These are phyloP conservation scores for Pitangus sulphuratus DNA, from an alignment of 2,797 vertebrate species.

Conservation along the genomic window DNA sequence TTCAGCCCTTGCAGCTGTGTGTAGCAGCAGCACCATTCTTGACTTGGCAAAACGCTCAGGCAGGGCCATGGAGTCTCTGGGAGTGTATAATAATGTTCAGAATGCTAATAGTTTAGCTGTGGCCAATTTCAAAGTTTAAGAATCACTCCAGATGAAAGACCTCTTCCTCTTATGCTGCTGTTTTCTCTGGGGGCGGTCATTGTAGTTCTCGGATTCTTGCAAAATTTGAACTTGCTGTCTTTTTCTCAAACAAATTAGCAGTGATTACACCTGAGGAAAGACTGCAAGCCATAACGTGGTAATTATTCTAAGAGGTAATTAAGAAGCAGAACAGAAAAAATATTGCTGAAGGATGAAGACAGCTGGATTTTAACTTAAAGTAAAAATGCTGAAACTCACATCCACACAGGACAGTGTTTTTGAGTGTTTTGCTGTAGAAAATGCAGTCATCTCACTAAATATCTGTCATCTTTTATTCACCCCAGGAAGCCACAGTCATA, in stretches of 20 bases:
- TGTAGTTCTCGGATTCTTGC: background rate
- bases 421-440: background rate
- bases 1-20: background rate
- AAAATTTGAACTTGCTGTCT: background rate
- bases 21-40: background rate
- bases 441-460: background rate
- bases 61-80: background rate
- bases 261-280: background rate
- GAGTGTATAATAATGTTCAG: background rate
- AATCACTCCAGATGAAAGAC: background rate
- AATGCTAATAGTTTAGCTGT: background rate
- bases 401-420: background rate
- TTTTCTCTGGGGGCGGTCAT: background rate
- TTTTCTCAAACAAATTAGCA: conserved; percentile 21
- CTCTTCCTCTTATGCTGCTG: background rate
- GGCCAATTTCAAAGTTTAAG: background rate
- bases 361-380: background rate
- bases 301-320: conserved; percentile 25
- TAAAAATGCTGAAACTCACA: background rate
- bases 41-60: background rate
- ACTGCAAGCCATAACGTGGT: background rate
- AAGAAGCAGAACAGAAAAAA: background rate
- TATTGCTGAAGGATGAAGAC: background rate
- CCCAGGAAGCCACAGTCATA: background rate
- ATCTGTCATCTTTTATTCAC: background rate